A percentile compares a stretch with the other conserved stretches of the same genome.
Conservation (phyloP, 2,113 vertebrate species). For the Pagrus major region DNA sequence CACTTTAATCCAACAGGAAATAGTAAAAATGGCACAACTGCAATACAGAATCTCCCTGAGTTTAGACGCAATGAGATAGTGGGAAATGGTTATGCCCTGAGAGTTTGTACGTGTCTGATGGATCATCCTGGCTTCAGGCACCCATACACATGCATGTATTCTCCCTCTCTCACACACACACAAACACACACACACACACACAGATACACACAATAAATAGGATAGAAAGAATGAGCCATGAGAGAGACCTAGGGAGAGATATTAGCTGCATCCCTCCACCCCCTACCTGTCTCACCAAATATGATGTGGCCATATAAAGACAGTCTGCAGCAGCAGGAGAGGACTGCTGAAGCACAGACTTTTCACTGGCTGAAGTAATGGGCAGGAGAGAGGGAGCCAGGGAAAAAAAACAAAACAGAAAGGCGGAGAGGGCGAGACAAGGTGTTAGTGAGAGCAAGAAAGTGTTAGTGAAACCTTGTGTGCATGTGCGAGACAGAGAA, state of each 20-base stretch:
- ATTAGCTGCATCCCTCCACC: conserved; percentile 68
- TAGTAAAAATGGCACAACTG: conserved; percentile 58
- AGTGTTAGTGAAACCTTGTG: conserved; percentile 44
- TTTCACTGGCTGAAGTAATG: conserved; percentile 63
- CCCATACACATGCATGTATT: conserved; percentile 34
- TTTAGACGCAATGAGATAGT: conserved; percentile 56
- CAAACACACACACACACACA: conserved; percentile 23
- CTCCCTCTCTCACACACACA: conserved; percentile 10
- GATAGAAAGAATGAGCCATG: conserved; percentile 64
- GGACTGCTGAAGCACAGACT: conserved; percentile 68
- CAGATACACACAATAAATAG: conserved; percentile 51
- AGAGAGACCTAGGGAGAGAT: conserved; percentile 67
- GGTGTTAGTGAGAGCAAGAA: conserved; percentile 46
- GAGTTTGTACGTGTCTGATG: conserved; percentile 56
- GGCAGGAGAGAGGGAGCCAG: conserved; percentile 30
- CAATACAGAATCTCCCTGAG: conserved; percentile 57
- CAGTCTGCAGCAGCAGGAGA: conserved; percentile 63
- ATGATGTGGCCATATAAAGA: conserved; percentile 72
- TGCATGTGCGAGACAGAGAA: conserved; percentile 12
- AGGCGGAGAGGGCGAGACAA: conserved; percentile 30
- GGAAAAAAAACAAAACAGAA: conserved; percentile 24
- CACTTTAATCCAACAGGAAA: conserved; percentile 61
- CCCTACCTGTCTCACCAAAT: conserved; percentile 74
- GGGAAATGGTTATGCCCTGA: conserved; percentile 59
- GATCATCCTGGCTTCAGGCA: conserved; percentile 43